A percentile compares a stretch with the other conserved stretches of the same genome.
Conservation (phyloP, 2,888 invertebrate genomes). For the Rosalia funebris region DNA sequence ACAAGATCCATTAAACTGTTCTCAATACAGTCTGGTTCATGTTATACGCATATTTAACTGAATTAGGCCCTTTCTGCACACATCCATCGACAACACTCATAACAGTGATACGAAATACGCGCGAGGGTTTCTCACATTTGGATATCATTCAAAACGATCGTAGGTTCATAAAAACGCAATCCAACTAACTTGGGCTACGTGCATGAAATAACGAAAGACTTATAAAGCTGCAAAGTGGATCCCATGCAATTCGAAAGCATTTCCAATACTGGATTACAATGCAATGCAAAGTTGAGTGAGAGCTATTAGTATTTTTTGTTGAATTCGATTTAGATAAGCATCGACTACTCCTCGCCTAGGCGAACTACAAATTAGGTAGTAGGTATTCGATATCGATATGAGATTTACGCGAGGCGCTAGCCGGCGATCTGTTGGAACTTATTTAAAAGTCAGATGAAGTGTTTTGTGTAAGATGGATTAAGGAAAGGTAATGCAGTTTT, state of each 20-base stretch:
- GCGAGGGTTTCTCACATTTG: no score
- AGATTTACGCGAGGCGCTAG: slow-evolving; percentile 9
- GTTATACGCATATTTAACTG: no score
- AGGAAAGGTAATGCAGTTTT: no score
- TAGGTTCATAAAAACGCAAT: slow-evolving; percentile 13
- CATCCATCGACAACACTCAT: no score
- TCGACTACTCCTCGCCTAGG: slow-evolving; percentile 35
- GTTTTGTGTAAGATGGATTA: no score
- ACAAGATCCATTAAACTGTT: no score
- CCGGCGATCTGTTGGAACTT: no score
- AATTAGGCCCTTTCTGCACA: no score
- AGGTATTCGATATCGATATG: slow-evolving; percentile 36
- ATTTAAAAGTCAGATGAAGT: no score
- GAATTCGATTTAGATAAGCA: slow-evolving; percentile 45
- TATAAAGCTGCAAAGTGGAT: slow-evolving; percentile 17
- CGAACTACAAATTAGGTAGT: slow-evolving; percentile 41
- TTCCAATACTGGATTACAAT: slow-evolving; percentile 36
- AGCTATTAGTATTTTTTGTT: slow-evolving; percentile 45
- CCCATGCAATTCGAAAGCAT: slow-evolving; percentile 25
- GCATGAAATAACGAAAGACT: slow-evolving; percentile 16
- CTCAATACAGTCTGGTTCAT: no score
- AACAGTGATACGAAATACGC: no score
- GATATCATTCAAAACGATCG: background rate
- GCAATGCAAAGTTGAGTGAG: slow-evolving; percentile 44
- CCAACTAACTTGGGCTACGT: slow-evolving; percentile 10